Percentiles rank a stretch among this genome's conserved stretches.
These are phyloP conservation scores for Anoura caudifer DNA, from an alignment of 2,113 vertebrate genomes.

Conservation along the genomic window DNA sequence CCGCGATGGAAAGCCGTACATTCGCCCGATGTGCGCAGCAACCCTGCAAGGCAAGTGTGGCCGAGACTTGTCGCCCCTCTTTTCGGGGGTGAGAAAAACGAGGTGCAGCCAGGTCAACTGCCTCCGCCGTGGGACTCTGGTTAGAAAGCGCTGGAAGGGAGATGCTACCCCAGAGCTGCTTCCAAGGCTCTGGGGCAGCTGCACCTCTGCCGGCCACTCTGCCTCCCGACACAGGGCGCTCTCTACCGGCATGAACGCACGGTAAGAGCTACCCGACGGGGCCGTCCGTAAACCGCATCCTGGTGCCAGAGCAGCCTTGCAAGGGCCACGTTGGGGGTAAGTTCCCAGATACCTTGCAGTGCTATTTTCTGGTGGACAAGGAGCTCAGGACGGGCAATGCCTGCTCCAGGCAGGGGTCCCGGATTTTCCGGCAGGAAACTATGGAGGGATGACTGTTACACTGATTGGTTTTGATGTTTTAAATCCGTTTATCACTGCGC, in stretches of 20 bases:
- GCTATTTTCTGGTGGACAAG: neutral
- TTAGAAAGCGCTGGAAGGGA: neutral
- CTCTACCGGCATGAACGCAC: neutral
- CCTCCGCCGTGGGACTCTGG: neutral
- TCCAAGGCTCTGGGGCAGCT: neutral
- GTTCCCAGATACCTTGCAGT: neutral
- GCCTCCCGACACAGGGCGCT: neutral
- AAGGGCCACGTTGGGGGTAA: neutral
- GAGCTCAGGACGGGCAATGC: neutral
- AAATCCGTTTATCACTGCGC: neutral
- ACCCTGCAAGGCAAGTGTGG: neutral
- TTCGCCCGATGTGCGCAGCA: neutral
- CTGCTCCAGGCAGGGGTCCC: neutral
- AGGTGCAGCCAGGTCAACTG: neutral
- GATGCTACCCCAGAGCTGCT: no score
- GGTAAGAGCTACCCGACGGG: neutral
- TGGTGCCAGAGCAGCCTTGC: neutral
- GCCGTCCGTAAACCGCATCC: neutral
- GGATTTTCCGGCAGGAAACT: neutral
- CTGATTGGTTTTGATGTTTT: slow-evolving; percentile 27
- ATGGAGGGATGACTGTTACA: neutral
- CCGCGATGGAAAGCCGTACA: neutral
- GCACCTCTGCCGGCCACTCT: neutral
- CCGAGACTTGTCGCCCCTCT: neutral
- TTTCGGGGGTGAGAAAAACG: neutral